Evolutionary conservation across 2,113 vertebrate species (phyloP).

Genomic region (Baryphthengus martii): DNA sequence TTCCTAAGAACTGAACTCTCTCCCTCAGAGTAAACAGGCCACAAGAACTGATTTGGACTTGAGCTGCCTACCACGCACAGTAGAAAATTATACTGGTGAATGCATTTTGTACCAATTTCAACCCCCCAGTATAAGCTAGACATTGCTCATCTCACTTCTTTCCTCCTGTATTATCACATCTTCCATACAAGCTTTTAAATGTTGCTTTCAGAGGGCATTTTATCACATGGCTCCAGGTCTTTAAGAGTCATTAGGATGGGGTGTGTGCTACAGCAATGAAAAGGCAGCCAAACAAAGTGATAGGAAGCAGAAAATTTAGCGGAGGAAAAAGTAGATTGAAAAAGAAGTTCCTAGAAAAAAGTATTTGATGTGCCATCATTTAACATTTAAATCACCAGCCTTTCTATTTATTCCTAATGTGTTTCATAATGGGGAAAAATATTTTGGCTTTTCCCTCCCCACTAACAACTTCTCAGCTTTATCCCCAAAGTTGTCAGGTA

Average conservation of each 20-base stretch:
- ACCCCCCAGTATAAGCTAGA: background rate
- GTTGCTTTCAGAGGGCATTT: background rate
- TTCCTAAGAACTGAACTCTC: background rate
- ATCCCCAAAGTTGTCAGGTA: background rate
- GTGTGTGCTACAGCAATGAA: fast-evolving
- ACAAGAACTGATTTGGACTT: background rate
- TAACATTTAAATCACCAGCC: background rate
- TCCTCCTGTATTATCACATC: background rate
- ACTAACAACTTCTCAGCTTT: background rate
- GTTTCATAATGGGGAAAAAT: background rate
- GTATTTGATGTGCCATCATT: background rate
- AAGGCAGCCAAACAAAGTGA: background rate
- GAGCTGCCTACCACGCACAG: background rate
- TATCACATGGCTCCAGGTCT: fast-evolving
- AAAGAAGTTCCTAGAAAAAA: background rate
- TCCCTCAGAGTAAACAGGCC: background rate
- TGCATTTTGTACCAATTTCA: background rate
- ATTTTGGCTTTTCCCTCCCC: background rate
- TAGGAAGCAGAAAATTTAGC: background rate
- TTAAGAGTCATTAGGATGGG: background rate
- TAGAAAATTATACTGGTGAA: background rate
- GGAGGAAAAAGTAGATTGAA: background rate
- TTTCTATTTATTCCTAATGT: background rate
- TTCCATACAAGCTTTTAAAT: background rate
- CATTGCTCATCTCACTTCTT: background rate